phyloP scores from a whole-genome alignment of 2,797 vertebrate genomes.

The Lacerta agilis region DNA sequence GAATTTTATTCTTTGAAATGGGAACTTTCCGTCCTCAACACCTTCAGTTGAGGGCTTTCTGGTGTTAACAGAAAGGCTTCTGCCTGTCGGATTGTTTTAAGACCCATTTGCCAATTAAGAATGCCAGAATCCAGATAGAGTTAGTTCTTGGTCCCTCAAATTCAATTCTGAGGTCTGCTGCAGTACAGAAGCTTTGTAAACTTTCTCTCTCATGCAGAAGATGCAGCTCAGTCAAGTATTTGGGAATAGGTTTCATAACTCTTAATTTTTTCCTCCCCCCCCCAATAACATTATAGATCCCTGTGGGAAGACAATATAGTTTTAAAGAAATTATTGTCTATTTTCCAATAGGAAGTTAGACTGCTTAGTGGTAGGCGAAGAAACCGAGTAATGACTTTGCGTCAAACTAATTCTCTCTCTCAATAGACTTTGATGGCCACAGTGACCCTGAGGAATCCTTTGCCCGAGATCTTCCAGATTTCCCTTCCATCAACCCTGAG shows the following conservation, averaged over 20 bases:
- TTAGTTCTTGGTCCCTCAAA: background rate
- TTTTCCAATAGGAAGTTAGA: background rate
- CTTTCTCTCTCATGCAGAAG: background rate
- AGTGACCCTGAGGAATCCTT: conserved; percentile 98
- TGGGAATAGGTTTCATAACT: background rate
- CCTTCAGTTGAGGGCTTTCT: background rate
- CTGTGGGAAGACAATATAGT: background rate
- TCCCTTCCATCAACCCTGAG: conserved; percentile 96
- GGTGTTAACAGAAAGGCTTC: background rate
- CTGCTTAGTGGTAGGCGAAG: background rate
- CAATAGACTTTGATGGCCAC: conserved; percentile 91
- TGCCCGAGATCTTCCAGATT: conserved; percentile 93
- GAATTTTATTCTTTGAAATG: background rate
- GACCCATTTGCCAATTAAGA: background rate
- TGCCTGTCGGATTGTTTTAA: background rate
- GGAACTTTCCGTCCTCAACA: background rate
- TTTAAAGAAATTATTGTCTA: background rate
- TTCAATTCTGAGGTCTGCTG: background rate
- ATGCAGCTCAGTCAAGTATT: background rate
- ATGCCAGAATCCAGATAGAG: background rate
- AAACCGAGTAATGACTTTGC: background rate
- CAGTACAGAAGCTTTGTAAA: background rate
- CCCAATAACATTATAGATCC: background rate
- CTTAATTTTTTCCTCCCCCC: background rate
- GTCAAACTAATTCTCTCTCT: conserved; percentile 15